Conservation (phyloP, 2,113 vertebrate species). For the Circaetus gallicus region DNA sequence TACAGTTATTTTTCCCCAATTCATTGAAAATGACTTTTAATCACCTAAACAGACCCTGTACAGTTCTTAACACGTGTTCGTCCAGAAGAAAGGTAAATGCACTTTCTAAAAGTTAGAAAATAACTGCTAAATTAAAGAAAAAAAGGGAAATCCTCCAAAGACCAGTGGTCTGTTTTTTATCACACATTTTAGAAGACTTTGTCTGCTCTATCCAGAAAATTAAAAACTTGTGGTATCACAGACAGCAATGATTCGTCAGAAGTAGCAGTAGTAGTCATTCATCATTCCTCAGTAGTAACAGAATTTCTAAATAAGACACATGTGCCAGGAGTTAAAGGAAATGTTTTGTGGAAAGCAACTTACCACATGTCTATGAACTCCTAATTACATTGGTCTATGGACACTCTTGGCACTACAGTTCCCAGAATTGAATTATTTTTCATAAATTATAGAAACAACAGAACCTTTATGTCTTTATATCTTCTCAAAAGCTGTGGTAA, state of each 20-base stretch:
- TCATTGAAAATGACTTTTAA: not conserved
- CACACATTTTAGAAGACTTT: not conserved
- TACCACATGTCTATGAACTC: not conserved
- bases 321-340: not conserved
- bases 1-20: not conserved
- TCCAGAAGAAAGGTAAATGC: not conserved
- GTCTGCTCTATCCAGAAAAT: not conserved
- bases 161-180: not conserved
- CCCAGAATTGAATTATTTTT: not conserved
- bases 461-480: not conserved
- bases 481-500: not conserved
- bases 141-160: not conserved
- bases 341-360: not conserved
- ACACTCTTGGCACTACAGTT: not conserved
- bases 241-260: not conserved
- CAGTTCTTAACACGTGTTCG: not conserved
- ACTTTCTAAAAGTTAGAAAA: not conserved
- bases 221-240: not conserved
- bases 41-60: not conserved
- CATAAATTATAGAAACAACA: not conserved
- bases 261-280: not conserved
- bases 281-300: not conserved
- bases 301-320: not conserved
- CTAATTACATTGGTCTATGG: not conserved
- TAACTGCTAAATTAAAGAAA: not conserved